phyloP scores from a whole-genome alignment of 2,888 invertebrate genomes.

The Lacanobia wlatinum region DNA sequence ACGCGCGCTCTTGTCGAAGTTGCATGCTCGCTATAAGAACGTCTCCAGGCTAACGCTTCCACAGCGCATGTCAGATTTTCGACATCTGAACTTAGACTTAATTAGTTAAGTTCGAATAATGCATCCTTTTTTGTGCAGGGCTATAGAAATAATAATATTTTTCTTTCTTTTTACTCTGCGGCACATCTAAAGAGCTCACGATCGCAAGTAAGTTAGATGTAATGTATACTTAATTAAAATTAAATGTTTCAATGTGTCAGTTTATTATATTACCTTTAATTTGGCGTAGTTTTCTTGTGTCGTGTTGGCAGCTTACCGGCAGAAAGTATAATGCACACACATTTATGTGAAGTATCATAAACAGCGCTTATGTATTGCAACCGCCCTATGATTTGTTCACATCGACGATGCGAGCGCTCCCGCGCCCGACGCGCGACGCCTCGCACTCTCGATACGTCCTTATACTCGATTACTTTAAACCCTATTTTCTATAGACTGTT shows the following conservation, averaged over 20 bases:
- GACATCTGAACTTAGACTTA: constrained; percentile 34
- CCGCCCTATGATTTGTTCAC: constrained; percentile 14
- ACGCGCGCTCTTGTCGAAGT: constrained; percentile 14
- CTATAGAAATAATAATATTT: constrained; percentile 54
- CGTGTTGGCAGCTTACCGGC: constrained; percentile 47
- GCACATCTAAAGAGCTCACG: constrained; percentile 56
- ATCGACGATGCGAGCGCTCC: constrained; percentile 38
- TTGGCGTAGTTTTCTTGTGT: constrained; percentile 61
- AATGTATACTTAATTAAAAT: constrained; percentile 52
- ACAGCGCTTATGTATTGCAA: constrained; percentile 55
- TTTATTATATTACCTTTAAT: constrained; percentile 43
- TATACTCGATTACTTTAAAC: constrained; percentile 17
- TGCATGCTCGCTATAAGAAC: constrained; percentile 17
- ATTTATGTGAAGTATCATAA: constrained; percentile 26
- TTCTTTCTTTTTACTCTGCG: constrained; percentile 56
- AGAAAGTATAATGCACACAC: constrained; percentile 39
- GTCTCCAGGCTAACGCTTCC: constrained; percentile 8
- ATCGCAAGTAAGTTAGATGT: constrained; percentile 54
- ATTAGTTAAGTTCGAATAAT: constrained; percentile 50
- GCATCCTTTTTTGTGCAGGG: constrained; percentile 52
- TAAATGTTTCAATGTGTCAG: constrained; percentile 55
- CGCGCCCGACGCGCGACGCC: not conserved
- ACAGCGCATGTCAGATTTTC: constrained; percentile 17
- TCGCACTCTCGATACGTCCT: constrained; percentile 45
- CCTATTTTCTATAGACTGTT: constrained; percentile 34